Evolutionary conservation across 2,797 vertebrate species (phyloP), one percentile per base, ranked within the genome.

Genomic region (Tragelaphus oryx): DNA sequence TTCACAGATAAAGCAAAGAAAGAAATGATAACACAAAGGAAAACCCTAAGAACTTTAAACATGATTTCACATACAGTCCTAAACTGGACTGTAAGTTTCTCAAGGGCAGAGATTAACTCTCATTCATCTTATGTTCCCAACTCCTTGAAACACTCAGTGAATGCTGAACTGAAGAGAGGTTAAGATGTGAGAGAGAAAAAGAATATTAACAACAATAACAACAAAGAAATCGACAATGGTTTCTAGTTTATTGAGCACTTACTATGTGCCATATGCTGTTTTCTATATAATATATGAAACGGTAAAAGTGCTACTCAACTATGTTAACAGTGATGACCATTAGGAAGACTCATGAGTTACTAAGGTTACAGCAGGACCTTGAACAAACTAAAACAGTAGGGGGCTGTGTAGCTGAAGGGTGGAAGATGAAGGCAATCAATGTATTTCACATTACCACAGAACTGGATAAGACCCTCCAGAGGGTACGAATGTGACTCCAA

Each of bases 41-140:
- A 92, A 94, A 90, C 22, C 17, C 59, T 93, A 95, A 93, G 57
- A 97, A 92, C 85, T 95, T 95, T 93, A 96, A 93, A 87, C 82
- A 83, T 30, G 37, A 86, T 86, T 59, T 96, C 75, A 90, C 12
- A 59, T n/a, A 81, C 8, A 93, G 86, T 96, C 80, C 75, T 91
- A 93, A 96, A 76, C 16, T 87, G 37, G 37, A 92, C 22, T 60
- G 8, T 62, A 59, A 86, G 44, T 94, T 88, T 95, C 85, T 95
- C 46, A 89, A 87, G 33, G 37, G 62, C 75, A 85, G 30, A 88
- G 59, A 96, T 26, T 46, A 94, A 86, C 30, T 91, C 57, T 74
- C 81, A 79, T 84, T 95, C 62, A 86, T 74, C 94, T 88, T 83
- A 82, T 65, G 26, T 75, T 52, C 89, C 55, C 28, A 89, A 62